A percentile compares a stretch with the other conserved stretches of the same genome.
phyloP scores from a whole-genome alignment of 2,797 vertebrate genomes.

The Meda fulgida region DNA sequence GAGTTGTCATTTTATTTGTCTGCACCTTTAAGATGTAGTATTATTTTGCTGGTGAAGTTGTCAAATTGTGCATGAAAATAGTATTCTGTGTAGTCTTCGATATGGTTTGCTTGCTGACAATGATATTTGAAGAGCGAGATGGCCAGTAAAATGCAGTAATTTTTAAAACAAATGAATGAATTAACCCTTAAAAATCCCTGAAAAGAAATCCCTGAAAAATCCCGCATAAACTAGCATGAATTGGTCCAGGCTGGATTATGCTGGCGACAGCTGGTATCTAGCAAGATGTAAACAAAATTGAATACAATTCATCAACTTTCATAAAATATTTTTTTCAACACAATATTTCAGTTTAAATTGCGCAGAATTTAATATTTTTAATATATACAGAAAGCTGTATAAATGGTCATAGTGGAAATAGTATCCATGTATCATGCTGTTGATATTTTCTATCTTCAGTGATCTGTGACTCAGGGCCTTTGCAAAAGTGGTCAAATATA shows the following conservation, averaged over 20 bases:
- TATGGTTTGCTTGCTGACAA: neutral
- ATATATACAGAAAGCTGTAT: neutral
- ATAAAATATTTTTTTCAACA: neutral
- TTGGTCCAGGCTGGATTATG: too few species aligned
- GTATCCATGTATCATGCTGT: neutral
- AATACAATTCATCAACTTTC: neutral
- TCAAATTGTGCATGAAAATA: neutral
- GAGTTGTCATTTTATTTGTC: too few species aligned
- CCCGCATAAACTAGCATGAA: too few species aligned
- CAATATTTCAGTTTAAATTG: neutral
- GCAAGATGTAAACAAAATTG: neutral
- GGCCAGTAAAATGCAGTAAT: neutral
- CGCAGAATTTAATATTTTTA: too few species aligned
- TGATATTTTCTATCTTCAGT: neutral
- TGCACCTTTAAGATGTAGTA: neutral
- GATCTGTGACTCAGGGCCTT: neutral
- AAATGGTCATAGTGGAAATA: neutral
- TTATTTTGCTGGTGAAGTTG: neutral
- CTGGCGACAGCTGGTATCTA: neutral
- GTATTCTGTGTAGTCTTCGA: neutral
- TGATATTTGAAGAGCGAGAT: neutral
- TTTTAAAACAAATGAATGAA: neutral
- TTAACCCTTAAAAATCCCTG: too few species aligned
- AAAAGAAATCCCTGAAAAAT: too few species aligned
- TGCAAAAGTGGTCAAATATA: neutral